phyloP scores from a whole-genome alignment of 2,797 vertebrate genomes.

The Clarias laeviceps region DNA sequence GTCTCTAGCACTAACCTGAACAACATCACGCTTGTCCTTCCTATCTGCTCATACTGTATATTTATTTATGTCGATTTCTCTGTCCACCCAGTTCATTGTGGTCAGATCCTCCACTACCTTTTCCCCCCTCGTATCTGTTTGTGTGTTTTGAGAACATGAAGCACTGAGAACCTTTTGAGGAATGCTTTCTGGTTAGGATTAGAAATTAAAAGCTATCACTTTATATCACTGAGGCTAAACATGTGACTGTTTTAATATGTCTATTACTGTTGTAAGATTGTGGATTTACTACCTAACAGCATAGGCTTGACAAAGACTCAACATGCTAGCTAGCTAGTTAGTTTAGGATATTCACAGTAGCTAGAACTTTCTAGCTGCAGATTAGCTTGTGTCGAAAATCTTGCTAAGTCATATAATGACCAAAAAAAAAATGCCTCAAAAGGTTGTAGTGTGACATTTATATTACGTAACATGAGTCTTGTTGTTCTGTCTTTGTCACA shows the following conservation, averaged over 20 bases:
- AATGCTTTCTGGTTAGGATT: neutral
- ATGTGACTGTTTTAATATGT: neutral
- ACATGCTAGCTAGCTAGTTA: neutral
- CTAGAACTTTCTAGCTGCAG: neutral
- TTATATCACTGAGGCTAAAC: neutral
- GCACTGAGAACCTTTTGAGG: slow-evolving; percentile 28
- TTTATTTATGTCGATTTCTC: neutral
- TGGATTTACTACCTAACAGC: neutral
- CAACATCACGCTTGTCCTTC: slow-evolving; percentile 29
- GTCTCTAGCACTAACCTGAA: slow-evolving; percentile 72
- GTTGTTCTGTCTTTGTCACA: slow-evolving; percentile 27
- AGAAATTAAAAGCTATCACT: neutral
- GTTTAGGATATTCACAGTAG: neutral
- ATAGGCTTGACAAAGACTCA: neutral
- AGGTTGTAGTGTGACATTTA: slow-evolving; percentile 15
- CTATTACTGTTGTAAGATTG: neutral
- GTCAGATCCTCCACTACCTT: neutral
- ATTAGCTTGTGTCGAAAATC: neutral
- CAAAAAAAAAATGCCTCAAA: neutral
- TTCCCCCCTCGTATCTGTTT: slow-evolving; percentile 35
- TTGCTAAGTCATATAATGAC: neutral
- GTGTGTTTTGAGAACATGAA: slow-evolving; percentile 42
- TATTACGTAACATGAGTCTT: slow-evolving; percentile 4
- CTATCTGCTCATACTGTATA: neutral
- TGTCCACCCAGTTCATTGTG: neutral